Evolutionary conservation across 2,113 vertebrate genomes (phyloP), one percentile per base, ranked within the genome.

Genomic region (Neolamprologus kungweensis): DNA sequence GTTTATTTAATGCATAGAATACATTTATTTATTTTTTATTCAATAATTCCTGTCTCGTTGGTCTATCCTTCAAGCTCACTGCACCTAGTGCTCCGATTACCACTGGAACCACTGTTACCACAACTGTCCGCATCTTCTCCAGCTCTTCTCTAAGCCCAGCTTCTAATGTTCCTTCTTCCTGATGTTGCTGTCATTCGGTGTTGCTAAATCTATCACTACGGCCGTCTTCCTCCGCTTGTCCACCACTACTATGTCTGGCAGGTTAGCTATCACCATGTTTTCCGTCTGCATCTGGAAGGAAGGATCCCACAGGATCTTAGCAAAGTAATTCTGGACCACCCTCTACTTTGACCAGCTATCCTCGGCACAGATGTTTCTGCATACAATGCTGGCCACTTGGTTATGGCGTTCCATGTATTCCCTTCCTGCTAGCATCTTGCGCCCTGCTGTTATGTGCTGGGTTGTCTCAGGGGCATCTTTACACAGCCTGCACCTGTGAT

Each of bases 261-360:
- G 55, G 55, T 58, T 58, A 17, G 26, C 55, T 28, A 58, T 31
- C 55, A 58, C 55, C 26, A 58, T 58, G 26, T 58, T 58, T 58
- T 58, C 54, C 0, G 1, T 57, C 54, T 57, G 57, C 57, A 31
- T 58, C 26, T 58, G 57, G 57, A 17, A 58, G 57, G 54, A 57
- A 26, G 23, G 54, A 57, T 58, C 26, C 57, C 57, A 58, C 57
- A 17, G 57, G 57, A 58, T 58, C 57, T 58, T 58, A 1, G 57
- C 26, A 17, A 31, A 2, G 26, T 17, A 31, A 58, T 31, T 31
- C 57, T 60, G 3, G 14, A 60, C 57, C 57, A 60, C 2, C 2
- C 14, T 60, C 57, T 31, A 60, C 26, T 60, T 60, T 60, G 3
- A 60, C 26, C 57, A 3, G 57, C 26, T 31, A 60, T 60, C 1